These are phyloP conservation scores for Philypnodon macrostomus DNA, from an alignment of 2,797 vertebrate species.

Conservation along the genomic window DNA sequence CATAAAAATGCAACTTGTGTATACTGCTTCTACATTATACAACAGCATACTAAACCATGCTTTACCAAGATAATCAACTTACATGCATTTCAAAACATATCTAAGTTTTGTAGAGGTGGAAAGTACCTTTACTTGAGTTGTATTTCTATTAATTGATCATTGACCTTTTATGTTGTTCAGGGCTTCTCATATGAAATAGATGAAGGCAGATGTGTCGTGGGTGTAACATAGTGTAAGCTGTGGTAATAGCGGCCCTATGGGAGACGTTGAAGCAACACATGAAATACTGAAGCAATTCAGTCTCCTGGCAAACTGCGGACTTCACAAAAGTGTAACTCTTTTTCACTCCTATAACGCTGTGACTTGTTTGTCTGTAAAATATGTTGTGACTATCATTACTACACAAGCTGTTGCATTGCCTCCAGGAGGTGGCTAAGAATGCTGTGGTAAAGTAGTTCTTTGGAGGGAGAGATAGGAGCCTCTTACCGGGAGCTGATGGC, in stretches of 20 bases:
- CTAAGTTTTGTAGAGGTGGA: too few species aligned
- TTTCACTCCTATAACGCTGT: constrained; percentile 8
- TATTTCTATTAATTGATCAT: too few species aligned
- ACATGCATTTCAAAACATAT: too few species aligned
- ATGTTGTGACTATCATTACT: constrained; percentile 34
- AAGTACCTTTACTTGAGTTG: too few species aligned
- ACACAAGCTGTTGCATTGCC: constrained; percentile 20
- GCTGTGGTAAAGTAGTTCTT: constrained; percentile 21
- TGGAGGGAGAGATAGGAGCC: constrained; percentile 25
- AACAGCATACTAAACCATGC: too few species aligned
- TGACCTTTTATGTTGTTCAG: constrained; percentile 21
- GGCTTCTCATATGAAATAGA: constrained; percentile 8
- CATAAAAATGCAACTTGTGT: too few species aligned
- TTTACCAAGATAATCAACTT: too few species aligned
- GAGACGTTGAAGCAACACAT: constrained; percentile 25
- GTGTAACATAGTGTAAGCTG: constrained; percentile 29
- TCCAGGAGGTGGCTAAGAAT: constrained; percentile 31
- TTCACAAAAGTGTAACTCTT: constrained; percentile 12
- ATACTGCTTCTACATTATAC: too few species aligned
- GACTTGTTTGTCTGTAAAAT: constrained; percentile 22
- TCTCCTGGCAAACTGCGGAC: constrained; percentile 16
- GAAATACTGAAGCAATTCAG: constrained; percentile 45
- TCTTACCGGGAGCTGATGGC: constrained; percentile 24
- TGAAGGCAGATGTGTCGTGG: constrained; percentile 1
- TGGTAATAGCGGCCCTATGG: constrained; percentile 26